Conservation (phyloP, 2,888 invertebrate species). For the Mimachlamys varia region DNA sequence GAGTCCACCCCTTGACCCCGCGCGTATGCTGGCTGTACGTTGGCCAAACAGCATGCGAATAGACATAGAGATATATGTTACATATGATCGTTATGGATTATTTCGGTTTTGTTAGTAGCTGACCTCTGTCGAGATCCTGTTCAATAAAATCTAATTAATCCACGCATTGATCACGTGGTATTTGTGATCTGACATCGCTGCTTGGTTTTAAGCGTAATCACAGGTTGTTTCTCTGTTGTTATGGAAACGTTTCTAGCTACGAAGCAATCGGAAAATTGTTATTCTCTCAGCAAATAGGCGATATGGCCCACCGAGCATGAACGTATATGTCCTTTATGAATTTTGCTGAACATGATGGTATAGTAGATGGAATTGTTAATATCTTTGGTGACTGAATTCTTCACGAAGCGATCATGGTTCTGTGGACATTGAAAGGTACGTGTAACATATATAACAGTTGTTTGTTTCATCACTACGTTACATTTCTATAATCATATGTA, state of each 20-base stretch:
- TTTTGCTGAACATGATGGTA: background rate
- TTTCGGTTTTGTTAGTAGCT: background rate
- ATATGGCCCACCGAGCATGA: background rate
- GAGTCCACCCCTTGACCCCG: background rate
- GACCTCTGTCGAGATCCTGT: constrained; percentile 28
- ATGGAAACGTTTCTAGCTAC: constrained; percentile 28
- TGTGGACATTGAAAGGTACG: background rate
- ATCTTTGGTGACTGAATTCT: constrained; percentile 1
- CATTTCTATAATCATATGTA: background rate
- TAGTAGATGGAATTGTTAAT: background rate
- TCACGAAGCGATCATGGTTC: background rate
- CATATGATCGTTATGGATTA: background rate
- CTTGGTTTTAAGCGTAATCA: constrained; percentile 26
- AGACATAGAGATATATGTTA: background rate
- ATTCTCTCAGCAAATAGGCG: constrained; percentile 14
- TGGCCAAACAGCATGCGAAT: background rate
- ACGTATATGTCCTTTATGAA: background rate
- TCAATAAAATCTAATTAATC: constrained; percentile 36
- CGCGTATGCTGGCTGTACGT: background rate
- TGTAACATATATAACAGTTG: background rate
- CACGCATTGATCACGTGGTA: constrained; percentile 20
- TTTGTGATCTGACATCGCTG: constrained; percentile 30
- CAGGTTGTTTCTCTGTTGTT: constrained; percentile 11
- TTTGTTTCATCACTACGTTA: background rate
- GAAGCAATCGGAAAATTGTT: background rate